These are phyloP conservation scores for Semotilus atromaculatus DNA, from an alignment of 2,797 vertebrate species.

Conservation along the genomic window DNA sequence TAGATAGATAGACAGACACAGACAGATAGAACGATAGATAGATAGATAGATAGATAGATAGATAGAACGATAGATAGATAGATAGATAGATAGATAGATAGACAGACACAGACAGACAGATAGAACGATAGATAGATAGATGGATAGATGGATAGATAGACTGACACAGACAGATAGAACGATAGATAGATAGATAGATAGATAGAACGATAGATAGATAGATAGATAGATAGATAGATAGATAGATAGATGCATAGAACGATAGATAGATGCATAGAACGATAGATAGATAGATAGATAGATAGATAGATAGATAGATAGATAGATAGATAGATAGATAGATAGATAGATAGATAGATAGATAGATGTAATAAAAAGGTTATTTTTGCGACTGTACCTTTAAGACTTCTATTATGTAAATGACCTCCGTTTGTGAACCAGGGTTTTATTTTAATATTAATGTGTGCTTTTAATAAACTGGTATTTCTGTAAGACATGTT, in stretches of 20 bases:
- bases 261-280: background rate
- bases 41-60: too few species aligned
- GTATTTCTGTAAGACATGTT: background rate
- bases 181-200: too few species aligned
- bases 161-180: background rate
- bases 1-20: too few species aligned
- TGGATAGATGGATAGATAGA: too few species aligned
- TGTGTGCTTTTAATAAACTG: background rate
- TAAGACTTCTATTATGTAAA: background rate
- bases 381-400: background rate
- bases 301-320: background rate
- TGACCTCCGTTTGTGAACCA: background rate
- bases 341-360: background rate
- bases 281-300: background rate
- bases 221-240: background rate
- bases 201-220: accelerated
- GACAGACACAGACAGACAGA: accelerated
- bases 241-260: too few species aligned
- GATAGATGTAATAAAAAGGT: background rate
- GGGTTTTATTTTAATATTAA: background rate
- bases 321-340: background rate
- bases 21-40: too few species aligned
- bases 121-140: background rate
- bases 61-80: accelerated
- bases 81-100: too few species aligned